These are phyloP conservation scores for Ptychadena robeensis DNA, from an alignment of 2,797 vertebrate species.

Conservation along the genomic window DNA sequence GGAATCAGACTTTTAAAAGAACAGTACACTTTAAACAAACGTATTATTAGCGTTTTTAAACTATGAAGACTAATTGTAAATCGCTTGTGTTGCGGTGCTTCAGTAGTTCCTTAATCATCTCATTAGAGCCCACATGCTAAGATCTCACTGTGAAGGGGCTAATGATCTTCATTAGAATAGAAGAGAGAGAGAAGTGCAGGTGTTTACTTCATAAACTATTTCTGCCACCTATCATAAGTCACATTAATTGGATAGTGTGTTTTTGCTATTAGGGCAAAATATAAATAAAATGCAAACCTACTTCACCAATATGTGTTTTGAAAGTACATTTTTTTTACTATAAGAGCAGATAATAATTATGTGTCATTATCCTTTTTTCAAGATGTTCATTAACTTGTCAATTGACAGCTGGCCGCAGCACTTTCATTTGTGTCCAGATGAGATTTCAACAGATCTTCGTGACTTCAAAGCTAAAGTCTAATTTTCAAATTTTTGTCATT, in stretches of 20 bases:
- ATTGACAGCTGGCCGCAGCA: background rate
- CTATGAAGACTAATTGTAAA: background rate
- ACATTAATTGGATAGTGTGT: slow-evolving; percentile 46
- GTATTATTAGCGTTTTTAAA: slow-evolving; percentile 45
- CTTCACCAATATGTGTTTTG: background rate
- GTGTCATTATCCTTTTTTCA: background rate
- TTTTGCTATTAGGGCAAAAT: background rate
- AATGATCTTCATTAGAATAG: slow-evolving; percentile 57
- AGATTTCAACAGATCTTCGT: background rate
- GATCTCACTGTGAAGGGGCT: slow-evolving; percentile 35
- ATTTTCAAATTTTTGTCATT: no score
- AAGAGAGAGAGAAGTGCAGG: slow-evolving; percentile 47
- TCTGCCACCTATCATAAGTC: slow-evolving; percentile 58
- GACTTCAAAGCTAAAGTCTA: background rate
- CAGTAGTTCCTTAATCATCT: slow-evolving; percentile 47
- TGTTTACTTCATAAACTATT: slow-evolving; percentile 50
- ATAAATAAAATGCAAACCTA: slow-evolving; percentile 9
- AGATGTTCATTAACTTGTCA: background rate
- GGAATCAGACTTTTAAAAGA: slow-evolving; percentile 58
- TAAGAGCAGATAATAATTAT: background rate
- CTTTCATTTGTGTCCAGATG: background rate
- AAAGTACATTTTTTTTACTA: slow-evolving; percentile 2
- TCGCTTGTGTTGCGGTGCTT: slow-evolving; percentile 47
- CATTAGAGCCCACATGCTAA: slow-evolving; percentile 24
- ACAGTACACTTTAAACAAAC: slow-evolving; percentile 58